phyloP scores from a whole-genome alignment of 1,140 invertebrate genomes.

The Pseudachorutes palmiensis region DNA sequence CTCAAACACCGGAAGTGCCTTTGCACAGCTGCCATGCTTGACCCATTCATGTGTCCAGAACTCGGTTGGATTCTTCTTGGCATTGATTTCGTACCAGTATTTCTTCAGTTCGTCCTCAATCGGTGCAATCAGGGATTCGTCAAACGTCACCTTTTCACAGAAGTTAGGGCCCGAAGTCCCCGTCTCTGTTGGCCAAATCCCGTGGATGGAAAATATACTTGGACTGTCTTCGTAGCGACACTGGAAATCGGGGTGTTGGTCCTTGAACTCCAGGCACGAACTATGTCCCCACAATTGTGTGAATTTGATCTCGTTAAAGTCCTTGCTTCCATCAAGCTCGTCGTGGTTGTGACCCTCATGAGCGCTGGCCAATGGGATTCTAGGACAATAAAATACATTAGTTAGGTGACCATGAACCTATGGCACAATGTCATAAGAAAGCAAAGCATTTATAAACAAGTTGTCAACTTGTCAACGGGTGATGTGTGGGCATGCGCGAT shows the following conservation, averaged over 20 bases:
- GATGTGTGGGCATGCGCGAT: no score
- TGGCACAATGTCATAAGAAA: no score
- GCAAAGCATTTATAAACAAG: no score
- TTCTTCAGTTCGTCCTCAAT: constrained; percentile 26
- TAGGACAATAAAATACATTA: no score
- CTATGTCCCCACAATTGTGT: constrained; percentile 34
- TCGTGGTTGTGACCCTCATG: background rate
- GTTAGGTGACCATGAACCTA: no score
- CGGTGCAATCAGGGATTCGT: constrained; percentile 18
- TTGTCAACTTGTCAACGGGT: no score
- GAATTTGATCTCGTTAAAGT: constrained; percentile 21
- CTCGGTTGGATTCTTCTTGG: constrained; percentile 18
- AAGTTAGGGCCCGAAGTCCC: constrained; percentile 33
- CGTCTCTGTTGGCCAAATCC: constrained; percentile 31
- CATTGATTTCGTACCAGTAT: constrained; percentile 36
- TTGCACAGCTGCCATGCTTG: constrained; percentile 36
- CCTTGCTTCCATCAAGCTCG: background rate
- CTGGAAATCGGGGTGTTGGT: background rate
- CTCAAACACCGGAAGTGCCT: constrained; percentile 19
- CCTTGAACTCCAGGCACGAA: constrained; percentile 34
- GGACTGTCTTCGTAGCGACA: constrained; percentile 33
- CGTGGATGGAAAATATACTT: constrained; percentile 36
- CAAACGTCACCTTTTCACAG: constrained; percentile 34
- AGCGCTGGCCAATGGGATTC: no score
- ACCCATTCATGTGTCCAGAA: constrained; percentile 38